Percentiles rank a stretch among this genome's conserved stretches.
Conservation (phyloP, 2,797 vertebrate species). For the Channallabes apus region DNA sequence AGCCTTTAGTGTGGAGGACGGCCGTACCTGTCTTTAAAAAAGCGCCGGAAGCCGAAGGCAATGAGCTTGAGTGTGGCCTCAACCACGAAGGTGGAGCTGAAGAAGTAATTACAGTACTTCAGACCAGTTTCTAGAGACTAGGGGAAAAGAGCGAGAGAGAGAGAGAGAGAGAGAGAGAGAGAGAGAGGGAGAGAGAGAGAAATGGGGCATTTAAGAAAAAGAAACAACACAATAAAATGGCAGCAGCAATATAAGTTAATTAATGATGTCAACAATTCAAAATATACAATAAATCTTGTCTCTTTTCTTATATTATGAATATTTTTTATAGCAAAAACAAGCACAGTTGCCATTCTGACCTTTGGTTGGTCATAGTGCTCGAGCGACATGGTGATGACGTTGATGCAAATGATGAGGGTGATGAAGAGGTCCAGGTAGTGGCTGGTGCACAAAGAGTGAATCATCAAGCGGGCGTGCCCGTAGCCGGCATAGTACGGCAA, state of each 20-base stretch:
- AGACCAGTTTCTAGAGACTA: conserved; percentile 89
- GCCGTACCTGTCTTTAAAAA: conserved; percentile 92
- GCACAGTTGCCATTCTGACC: conserved; percentile 71
- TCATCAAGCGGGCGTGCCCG: conserved; percentile 83
- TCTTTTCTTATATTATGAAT: too few relatives aligned
- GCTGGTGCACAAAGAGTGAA: conserved; percentile 92
- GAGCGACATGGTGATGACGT: conserved; percentile 96
- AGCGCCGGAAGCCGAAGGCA: conserved; percentile 89
- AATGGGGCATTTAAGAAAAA: conserved; percentile 6
- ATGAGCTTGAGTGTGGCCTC: conserved; percentile 91
- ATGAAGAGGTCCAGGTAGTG: conserved; percentile 97
- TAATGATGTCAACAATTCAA: not conserved
- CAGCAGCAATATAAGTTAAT: not conserved
- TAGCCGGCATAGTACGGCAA: conserved; percentile 93
- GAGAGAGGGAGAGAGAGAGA: conserved; percentile 19
- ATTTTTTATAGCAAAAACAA: not conserved
- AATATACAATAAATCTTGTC: too few relatives aligned
- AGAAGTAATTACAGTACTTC: conserved; percentile 97
- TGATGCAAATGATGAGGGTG: conserved; percentile 97
- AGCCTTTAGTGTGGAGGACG: not conserved
- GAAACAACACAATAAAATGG: not conserved
- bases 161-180: conserved; percentile 17
- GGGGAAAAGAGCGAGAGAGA: conserved; percentile 7
- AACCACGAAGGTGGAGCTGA: conserved; percentile 93
- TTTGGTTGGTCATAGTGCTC: conserved; percentile 94